These are phyloP conservation scores for Cyanistes caeruleus DNA, from an alignment of 2,113 vertebrate genomes.

Conservation along the genomic window DNA sequence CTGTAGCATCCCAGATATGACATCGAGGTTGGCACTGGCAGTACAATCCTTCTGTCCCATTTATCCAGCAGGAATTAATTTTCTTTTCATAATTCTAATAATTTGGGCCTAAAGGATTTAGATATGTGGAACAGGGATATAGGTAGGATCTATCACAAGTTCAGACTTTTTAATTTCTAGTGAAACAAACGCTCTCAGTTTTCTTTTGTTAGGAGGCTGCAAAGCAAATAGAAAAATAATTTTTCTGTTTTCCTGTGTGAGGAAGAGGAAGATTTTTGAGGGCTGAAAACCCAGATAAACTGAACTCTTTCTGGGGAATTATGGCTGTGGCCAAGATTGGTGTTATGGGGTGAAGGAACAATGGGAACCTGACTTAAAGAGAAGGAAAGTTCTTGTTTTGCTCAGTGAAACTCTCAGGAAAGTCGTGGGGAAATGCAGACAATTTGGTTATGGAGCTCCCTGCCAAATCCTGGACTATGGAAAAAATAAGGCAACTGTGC, in stretches of 20 bases:
- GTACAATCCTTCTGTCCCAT: background rate
- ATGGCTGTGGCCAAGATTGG: background rate
- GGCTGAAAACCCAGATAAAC: background rate
- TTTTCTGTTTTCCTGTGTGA: background rate
- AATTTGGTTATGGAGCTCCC: background rate
- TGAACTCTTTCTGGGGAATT: background rate
- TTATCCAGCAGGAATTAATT: background rate
- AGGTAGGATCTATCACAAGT: background rate
- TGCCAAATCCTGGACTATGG: background rate
- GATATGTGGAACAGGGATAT: background rate
- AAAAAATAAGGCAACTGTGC: background rate
- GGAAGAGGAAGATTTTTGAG: background rate
- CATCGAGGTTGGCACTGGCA: background rate
- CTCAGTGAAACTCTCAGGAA: background rate
- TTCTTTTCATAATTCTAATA: background rate
- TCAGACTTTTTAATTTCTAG: background rate
- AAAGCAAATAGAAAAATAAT: background rate
- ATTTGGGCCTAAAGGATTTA: background rate
- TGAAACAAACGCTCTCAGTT: fast-evolving
- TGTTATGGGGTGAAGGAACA: background rate
- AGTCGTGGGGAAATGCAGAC: fast-evolving
- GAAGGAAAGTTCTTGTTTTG: background rate
- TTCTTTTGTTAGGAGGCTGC: background rate
- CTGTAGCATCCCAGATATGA: background rate
- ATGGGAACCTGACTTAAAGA: background rate